Evolutionary conservation across 2,888 invertebrate genomes (phyloP), one percentile per base, ranked within the genome.

Genomic region (Macaria notata): DNA sequence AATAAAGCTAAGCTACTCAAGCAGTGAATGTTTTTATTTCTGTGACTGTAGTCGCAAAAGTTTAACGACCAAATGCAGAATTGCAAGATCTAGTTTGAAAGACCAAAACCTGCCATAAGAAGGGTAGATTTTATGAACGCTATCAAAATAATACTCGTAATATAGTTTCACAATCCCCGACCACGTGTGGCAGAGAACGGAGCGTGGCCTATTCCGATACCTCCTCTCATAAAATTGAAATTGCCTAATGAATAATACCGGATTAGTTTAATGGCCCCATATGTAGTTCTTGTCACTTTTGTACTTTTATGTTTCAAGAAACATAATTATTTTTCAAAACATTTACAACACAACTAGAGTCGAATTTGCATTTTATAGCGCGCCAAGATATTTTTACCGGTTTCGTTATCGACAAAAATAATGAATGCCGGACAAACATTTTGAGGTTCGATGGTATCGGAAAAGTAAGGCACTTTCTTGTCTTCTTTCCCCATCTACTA

Each of bases 211-310:
- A 65, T 69, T 65, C 71, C 68, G 66, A 65, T 69, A 68, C 69
- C 72, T 65, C 61, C 66, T 68, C 62, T 73, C 73, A 71, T 81
- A 81, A 81, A 81, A 73, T 72, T 69, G 69, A 69, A 76, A 79
- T 79, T 75, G 74, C 77, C 76, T 78, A 82, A 81, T 79, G 77
- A 80, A 80, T 79, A 73, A 75, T 77, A 72, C 69, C 68, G 76
- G 79, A 79, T 81, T 81, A 77, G 66, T 76, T 78, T 78, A 74
- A 78, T 78, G 63, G 72, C 69, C 68, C 64, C 63, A 72, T 72
- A 71, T 66, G 64, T 71, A 69, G 69, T 63, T 63, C 70, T 70
- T 72, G 67, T 68, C 70, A 73, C 67, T 73, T 72, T 67, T 72
- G 72, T 66, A 71, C 67, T 53, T 56, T 56, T 54, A 55, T 59